These are phyloP conservation scores for Papilio glaucus DNA, from an alignment of 1,140 invertebrate genomes.

Conservation along the genomic window DNA sequence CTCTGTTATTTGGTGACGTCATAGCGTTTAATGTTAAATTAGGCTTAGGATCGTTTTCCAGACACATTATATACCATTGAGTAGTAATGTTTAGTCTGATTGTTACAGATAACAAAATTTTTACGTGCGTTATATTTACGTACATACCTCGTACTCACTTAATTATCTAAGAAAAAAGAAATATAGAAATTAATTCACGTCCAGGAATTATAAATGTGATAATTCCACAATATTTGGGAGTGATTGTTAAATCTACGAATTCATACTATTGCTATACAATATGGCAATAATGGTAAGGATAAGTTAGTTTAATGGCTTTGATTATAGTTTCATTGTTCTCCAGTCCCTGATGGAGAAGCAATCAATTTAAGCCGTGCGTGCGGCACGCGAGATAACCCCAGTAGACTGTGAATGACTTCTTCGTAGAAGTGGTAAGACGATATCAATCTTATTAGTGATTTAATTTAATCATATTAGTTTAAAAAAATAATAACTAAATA, in stretches of 20 bases:
- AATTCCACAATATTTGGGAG: too few species aligned
- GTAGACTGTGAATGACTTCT: background rate
- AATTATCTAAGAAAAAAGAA: too few species aligned
- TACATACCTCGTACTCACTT: too few species aligned
- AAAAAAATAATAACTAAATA: background rate
- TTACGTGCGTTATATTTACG: too few species aligned
- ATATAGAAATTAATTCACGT: too few species aligned
- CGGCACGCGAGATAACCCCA: conserved; percentile 1
- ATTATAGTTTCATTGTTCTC: conserved; percentile 20
- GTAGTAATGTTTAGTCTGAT: too few species aligned
- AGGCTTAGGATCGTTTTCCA: too few species aligned
- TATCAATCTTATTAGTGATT: background rate
- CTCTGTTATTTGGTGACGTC: background rate
- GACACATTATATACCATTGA: too few species aligned
- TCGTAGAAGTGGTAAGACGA: background rate
- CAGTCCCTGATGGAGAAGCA: conserved; percentile 5
- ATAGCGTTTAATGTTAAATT: too few species aligned
- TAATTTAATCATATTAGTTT: background rate
- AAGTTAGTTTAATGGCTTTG: conserved; percentile 10
- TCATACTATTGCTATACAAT: background rate
- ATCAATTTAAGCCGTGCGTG: conserved; percentile 17
- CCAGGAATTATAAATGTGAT: too few species aligned
- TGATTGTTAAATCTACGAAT: too few species aligned
- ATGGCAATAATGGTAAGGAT: background rate
- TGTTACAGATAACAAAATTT: too few species aligned